Conservation (phyloP, 1,140 invertebrate species). For the Mamestra configurata region DNA sequence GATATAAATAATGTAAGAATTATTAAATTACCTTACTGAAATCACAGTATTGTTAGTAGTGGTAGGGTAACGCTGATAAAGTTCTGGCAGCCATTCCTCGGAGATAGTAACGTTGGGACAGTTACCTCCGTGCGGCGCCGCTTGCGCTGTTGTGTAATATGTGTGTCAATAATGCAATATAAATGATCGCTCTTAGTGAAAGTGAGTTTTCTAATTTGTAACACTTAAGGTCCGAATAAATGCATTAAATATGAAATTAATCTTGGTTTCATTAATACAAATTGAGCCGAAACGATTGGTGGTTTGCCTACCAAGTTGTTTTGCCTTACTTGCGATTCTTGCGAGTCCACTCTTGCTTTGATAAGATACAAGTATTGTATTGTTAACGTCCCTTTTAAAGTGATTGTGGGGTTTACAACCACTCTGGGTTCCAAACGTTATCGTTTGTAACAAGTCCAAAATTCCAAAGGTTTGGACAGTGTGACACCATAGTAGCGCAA, state of each 20-base stretch:
- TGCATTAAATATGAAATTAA: neutral
- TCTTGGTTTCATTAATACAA: neutral
- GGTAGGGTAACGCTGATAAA: neutral
- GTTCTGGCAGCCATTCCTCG: neutral
- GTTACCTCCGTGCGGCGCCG: neutral
- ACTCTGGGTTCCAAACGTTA: too few relatives aligned
- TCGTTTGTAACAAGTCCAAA: too few relatives aligned
- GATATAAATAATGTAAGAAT: neutral
- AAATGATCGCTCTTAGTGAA: constrained; percentile 36
- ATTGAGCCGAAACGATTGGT: too few relatives aligned
- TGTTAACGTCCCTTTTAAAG: too few relatives aligned
- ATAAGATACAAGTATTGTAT: too few relatives aligned
- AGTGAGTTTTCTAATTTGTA: constrained; percentile 24
- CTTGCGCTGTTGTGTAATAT: constrained; percentile 15
- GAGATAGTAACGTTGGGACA: neutral
- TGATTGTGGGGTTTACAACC: too few relatives aligned
- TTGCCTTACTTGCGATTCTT: too few relatives aligned
- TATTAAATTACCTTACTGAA: neutral
- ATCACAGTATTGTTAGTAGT: neutral
- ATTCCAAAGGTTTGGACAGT: too few relatives aligned
- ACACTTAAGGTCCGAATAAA: neutral
- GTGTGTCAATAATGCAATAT: constrained; percentile 43
- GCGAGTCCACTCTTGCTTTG: too few relatives aligned
- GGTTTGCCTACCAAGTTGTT: too few relatives aligned
- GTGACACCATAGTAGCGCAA: too few relatives aligned